Evolutionary conservation across 2,797 vertebrate genomes (phyloP), one percentile per base, ranked within the genome.

Genomic region (Paramormyrops hopkinsi): DNA sequence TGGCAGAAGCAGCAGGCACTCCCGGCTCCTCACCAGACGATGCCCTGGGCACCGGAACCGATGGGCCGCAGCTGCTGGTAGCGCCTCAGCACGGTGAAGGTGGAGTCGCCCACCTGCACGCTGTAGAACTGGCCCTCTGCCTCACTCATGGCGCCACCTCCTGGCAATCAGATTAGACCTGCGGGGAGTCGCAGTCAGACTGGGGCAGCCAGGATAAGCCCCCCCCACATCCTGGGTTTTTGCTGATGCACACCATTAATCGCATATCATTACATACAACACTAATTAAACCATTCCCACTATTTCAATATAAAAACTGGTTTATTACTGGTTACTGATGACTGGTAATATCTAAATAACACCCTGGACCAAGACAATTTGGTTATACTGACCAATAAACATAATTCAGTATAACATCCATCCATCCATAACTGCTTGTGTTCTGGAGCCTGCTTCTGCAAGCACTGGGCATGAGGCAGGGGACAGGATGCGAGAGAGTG

Each of bases 61-160:
- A 99, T 98, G 59, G 98, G 96, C 22, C 97, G 97, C 91, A 99
- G 95, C 90, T 99, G 97, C 93, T 99, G 97, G 94, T 99, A 99
- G 89, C 97, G 97, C 91, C 96, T 97, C 86, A 99, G 95, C 8
- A 99, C 98, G 2, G 97, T 98, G 95, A 99, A 99, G 87, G 98
- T 99, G 93, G 98, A 99, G 94, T 99, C 98, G 84, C 98, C 98
- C 95, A 99, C 98, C 96, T 99, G 98, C 89, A 98, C 97, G 90
- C 98, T 98, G 95, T 98, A 98, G 96, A 99, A 99, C 3, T 98
- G 98, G 90, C 96, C 95, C 84, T 98, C 97, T 89, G 94, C 96
- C 95, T 98, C 97, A 93, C 95, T 98, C 98, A 99, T 99, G 96
- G 93, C 93, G 94, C 94, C 91, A 91, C 93, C 91, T 92, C 51